These are phyloP conservation scores for Eumerus sabulonum DNA, from an alignment of 2,888 invertebrate species.

Conservation along the genomic window DNA sequence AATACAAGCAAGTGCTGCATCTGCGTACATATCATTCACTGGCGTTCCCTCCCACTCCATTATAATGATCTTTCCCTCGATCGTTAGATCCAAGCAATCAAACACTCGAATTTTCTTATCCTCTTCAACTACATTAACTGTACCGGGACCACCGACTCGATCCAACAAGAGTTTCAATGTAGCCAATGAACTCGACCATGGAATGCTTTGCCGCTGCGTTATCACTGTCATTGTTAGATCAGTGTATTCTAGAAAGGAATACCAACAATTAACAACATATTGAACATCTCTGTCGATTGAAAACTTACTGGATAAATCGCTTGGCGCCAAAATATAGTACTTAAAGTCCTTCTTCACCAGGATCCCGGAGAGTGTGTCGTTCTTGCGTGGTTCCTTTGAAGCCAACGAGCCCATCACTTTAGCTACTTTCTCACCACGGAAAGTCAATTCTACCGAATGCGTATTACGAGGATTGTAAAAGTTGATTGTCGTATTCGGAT, in stretches of 20 bases:
- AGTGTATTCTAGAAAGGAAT: conserved; percentile 85
- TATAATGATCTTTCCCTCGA: conserved; percentile 90
- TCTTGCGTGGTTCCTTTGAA: conserved; percentile 88
- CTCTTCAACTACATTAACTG: conserved; percentile 84
- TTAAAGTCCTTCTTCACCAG: conserved; percentile 98
- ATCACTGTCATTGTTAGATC: conserved; percentile 96
- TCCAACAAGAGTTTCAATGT: conserved; percentile 87
- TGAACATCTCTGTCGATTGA: neutral
- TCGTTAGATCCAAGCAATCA: conserved; percentile 88
- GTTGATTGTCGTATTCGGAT: conserved; percentile 88
- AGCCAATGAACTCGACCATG: conserved; percentile 84
- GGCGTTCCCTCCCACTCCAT: conserved; percentile 98
- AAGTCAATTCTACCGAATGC: conserved; percentile 93
- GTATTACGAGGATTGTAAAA: conserved; percentile 98
- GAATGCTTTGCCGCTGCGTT: conserved; percentile 93
- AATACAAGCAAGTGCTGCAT: conserved; percentile 93
- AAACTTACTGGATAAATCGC: conserved; percentile 87
- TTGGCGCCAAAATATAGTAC: conserved; percentile 95
- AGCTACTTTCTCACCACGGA: conserved; percentile 98
- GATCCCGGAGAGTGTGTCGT: conserved; percentile 91
- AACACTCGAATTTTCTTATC: conserved; percentile 90
- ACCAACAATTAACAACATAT: neutral
- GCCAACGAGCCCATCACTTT: conserved; percentile 98
- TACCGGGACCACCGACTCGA: conserved; percentile 86
- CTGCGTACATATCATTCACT: conserved; percentile 98